These are phyloP conservation scores for Periophthalmodon schlosseri DNA, from an alignment of 2,113 vertebrate species.

Conservation along the genomic window DNA sequence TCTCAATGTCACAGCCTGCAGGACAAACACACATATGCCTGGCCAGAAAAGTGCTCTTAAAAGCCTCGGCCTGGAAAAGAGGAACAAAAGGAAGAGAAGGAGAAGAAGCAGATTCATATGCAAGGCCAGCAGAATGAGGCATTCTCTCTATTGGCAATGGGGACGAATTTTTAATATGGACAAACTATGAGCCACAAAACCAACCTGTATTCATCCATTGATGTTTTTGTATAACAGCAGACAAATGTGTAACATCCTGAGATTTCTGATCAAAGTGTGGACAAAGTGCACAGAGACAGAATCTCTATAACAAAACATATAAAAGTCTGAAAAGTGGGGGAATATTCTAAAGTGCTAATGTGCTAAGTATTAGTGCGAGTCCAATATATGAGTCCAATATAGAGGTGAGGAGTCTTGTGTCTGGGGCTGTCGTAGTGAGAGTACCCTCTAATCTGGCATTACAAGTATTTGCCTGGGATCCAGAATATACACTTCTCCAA, in stretches of 20 bases:
- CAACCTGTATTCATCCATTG: background rate
- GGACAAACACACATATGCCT: slow-evolving; percentile 25
- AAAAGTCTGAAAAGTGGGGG: background rate
- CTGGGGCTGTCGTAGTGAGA: background rate
- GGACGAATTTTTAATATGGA: background rate
- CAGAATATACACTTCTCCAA: too few species aligned
- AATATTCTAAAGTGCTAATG: too few species aligned
- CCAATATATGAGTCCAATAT: background rate
- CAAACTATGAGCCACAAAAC: background rate
- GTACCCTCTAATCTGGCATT: background rate
- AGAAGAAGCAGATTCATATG: background rate
- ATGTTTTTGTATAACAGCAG: slow-evolving; percentile 32
- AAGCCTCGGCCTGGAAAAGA: slow-evolving; percentile 16
- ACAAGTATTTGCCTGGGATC: too few species aligned
- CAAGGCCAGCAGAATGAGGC: background rate
- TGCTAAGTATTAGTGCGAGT: background rate
- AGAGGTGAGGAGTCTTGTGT: background rate
- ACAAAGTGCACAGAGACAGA: background rate
- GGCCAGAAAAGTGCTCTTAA: slow-evolving; percentile 14
- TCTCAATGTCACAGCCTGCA: slow-evolving; percentile 56
- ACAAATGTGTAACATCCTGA: slow-evolving; percentile 29
- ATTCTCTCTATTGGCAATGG: background rate
- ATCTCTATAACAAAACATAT: background rate
- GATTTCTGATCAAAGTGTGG: background rate
- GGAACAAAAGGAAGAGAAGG: slow-evolving; percentile 10